Conservation (phyloP, 2,113 vertebrate species). For the Dicerorhinus sumatrensis region DNA sequence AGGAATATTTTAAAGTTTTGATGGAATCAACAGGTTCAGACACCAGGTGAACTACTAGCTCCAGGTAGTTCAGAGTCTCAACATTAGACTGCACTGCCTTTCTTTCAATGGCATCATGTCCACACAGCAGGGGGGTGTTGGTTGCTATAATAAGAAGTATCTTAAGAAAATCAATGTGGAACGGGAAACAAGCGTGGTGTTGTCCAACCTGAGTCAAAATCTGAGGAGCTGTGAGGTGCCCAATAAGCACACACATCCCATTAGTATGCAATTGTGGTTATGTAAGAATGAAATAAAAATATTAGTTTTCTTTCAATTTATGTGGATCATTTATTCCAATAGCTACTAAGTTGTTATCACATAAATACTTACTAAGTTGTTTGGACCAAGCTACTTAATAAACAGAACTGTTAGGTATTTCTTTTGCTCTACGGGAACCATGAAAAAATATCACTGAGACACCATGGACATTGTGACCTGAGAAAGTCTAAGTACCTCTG, state of each 20-base stretch:
- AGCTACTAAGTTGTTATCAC: background rate
- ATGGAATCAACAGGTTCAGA: background rate
- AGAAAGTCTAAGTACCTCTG: background rate
- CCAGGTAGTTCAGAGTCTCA: background rate
- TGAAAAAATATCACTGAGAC: background rate
- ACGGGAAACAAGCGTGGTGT: rapidly evolving
- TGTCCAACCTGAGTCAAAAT: background rate
- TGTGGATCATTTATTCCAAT: background rate
- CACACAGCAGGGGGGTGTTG: rapidly evolving
- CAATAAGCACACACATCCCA: background rate
- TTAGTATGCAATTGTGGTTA: background rate
- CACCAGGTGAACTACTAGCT: background rate
- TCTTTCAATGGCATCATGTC: rapidly evolving
- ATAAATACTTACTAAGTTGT: background rate
- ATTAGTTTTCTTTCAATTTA: background rate
- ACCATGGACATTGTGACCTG: background rate
- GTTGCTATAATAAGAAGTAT: background rate
- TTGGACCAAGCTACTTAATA: background rate
- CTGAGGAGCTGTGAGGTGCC: background rate
- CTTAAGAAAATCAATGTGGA: background rate
- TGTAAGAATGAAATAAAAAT: background rate
- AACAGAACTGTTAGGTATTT: background rate
- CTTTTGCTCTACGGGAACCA: background rate
- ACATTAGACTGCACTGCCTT: background rate
- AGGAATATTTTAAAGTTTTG: background rate